Conservation (phyloP, 2,888 invertebrate genomes). For the Dolomedes plantarius region DNA sequence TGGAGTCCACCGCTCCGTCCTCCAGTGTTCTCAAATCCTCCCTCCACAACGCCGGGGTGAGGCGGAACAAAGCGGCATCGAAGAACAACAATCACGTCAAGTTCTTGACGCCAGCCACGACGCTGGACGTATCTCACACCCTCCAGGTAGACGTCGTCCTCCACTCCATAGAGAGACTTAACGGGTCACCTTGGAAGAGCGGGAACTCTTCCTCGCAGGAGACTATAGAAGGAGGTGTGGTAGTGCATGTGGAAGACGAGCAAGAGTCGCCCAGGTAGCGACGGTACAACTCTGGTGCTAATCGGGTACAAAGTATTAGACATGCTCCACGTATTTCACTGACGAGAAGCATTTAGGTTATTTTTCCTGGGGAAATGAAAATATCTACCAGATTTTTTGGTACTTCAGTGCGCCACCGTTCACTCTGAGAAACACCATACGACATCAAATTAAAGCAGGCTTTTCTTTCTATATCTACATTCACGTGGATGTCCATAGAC, state of each 20-base stretch:
- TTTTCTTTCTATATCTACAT: too few relatives aligned
- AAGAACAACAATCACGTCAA: constrained; percentile 59
- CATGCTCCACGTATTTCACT: not conserved
- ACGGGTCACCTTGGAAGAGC: not conserved
- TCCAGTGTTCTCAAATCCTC: not conserved
- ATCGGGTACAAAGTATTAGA: not conserved
- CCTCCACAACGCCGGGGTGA: not conserved
- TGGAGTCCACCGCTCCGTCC: constrained; percentile 13
- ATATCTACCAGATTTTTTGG: not conserved
- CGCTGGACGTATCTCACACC: constrained; percentile 45
- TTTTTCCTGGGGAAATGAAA: not conserved
- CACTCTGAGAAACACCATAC: too few relatives aligned
- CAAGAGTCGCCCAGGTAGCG: not conserved
- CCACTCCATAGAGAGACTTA: constrained; percentile 38
- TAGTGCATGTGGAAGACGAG: not conserved
- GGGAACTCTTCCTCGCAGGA: not conserved
- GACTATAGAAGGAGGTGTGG: not conserved
- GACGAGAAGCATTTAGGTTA: not conserved
- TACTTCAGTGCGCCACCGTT: not conserved
- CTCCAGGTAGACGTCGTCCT: constrained; percentile 60
- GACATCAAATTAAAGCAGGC: too few relatives aligned
- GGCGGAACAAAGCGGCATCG: not conserved
- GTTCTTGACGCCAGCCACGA: constrained; percentile 35
- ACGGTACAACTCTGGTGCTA: not conserved
- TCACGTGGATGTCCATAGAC: too few relatives aligned